Base-by-base conservation (phyloP, 2,113 vertebrate genomes). In the Epinephelus lanceolatus region DNA sequence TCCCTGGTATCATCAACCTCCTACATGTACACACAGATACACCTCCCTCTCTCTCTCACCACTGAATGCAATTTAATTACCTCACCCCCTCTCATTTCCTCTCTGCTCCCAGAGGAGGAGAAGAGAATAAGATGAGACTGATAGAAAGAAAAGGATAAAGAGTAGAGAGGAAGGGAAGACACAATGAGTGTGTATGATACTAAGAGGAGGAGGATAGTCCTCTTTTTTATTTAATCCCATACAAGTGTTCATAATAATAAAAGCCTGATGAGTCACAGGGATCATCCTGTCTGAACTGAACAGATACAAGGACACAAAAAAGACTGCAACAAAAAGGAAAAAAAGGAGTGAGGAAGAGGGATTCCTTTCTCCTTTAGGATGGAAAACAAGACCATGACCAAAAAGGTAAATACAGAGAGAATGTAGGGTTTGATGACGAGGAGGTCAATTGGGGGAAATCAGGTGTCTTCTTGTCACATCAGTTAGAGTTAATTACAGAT, bases 1-100 rank as follows among this genome's bases (percentile, higher is more conserved):
- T 56, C 27, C 56, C 47, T 25, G n/a, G 21, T 61, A 61, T 60
- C 69, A 45, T 66, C 53, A 8, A 13, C 77, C 37, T 63, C 56
- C 42, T 45, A 51, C 60, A 13, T 1, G 9, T 63, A 71, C 51
- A 67, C 30, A 61, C 13, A 23, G 18, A 80, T 12, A 62, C 80
- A 55, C 51, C 42, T 45, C 42, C 33, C 6, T 37, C 33, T 45
- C 42, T 42, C 42, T 10, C 68, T 61, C 71, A 83, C 61, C 69
- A 23, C 47, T 85, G 86, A 82, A 85, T 75, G 59, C 71, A 81
- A 76, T 68, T 86, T 90, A 90, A 90, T 91, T 81, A 91, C 79
- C 78, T 78, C 83, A 71, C 51, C 78, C 71, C 49, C 76, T 27
- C 69, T 49, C 71, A 73, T 81, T 82, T 90, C 77, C 76, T 87